These are phyloP conservation scores for Aphaenogaster rudis DNA, from an alignment of 1,140 invertebrate species.

Conservation along the genomic window DNA sequence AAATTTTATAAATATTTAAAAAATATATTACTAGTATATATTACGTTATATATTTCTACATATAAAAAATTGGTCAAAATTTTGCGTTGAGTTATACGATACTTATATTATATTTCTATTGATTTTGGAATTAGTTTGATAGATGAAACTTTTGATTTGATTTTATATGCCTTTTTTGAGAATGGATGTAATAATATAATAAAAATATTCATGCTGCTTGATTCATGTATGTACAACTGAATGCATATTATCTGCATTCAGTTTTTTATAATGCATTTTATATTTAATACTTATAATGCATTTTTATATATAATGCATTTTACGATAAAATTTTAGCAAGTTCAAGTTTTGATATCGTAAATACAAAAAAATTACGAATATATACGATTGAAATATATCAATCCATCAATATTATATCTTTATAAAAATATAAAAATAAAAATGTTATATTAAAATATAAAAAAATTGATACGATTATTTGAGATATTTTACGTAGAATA, in stretches of 20 bases:
- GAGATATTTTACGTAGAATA: not conserved
- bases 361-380: not conserved
- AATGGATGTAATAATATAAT: not conserved
- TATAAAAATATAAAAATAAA: conserved; percentile 12
- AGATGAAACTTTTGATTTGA: not conserved
- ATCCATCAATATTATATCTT: not conserved
- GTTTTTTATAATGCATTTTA: no score
- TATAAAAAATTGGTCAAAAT: not conserved
- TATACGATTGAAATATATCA: not conserved
- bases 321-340: not conserved
- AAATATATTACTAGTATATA: not conserved
- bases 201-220: not conserved
- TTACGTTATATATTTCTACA: not conserved
- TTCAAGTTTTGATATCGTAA: not conserved
- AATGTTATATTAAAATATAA: not conserved
- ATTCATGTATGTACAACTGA: not conserved
- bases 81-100: not conserved
- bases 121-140: not conserved
- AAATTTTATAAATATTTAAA: not conserved
- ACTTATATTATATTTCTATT: not conserved
- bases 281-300: no score
- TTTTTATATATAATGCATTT: not conserved
- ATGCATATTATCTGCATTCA: not conserved
- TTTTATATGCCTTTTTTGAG: not conserved
- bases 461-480: not conserved